A percentile compares a stretch with the other conserved stretches of the same genome.
phyloP scores from a whole-genome alignment of 2,113 vertebrate genomes.

The Agelaius tricolor region DNA sequence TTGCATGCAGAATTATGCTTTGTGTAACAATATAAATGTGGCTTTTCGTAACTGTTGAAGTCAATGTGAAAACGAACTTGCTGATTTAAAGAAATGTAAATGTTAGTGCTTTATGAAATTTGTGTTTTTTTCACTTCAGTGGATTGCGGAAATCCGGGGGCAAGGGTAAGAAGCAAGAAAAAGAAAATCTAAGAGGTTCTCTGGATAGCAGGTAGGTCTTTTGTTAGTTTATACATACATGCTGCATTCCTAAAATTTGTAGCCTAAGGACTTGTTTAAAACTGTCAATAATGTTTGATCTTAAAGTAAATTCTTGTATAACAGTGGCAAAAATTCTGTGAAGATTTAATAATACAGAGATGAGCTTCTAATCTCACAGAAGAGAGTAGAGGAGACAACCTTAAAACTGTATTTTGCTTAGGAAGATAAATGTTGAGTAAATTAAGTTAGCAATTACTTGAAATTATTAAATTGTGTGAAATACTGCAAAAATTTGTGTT shows the following conservation, averaged over 20 bases:
- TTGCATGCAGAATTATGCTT: background rate
- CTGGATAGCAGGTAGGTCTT: conserved; percentile 87
- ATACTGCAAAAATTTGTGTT: background rate
- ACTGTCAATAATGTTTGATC: background rate
- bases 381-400: background rate
- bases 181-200: conserved; percentile 83
- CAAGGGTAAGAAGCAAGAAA: conserved; percentile 90
- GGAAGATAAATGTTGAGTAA: background rate
- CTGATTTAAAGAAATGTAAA: background rate
- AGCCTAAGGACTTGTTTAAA: background rate
- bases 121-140: conserved; percentile 61
- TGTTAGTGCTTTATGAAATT: background rate
- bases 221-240: background rate
- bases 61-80: background rate
- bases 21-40: background rate
- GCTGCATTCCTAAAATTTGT: background rate
- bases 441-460: background rate
- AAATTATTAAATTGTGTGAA: background rate
- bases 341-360: background rate
- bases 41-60: background rate
- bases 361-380: background rate
- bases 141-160: conserved; percentile 91
- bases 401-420: background rate
- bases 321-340: background rate
- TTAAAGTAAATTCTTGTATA: background rate